Evolutionary conservation across 2,888 invertebrate genomes (phyloP).

Genomic region (Hydraecia micacea): DNA sequence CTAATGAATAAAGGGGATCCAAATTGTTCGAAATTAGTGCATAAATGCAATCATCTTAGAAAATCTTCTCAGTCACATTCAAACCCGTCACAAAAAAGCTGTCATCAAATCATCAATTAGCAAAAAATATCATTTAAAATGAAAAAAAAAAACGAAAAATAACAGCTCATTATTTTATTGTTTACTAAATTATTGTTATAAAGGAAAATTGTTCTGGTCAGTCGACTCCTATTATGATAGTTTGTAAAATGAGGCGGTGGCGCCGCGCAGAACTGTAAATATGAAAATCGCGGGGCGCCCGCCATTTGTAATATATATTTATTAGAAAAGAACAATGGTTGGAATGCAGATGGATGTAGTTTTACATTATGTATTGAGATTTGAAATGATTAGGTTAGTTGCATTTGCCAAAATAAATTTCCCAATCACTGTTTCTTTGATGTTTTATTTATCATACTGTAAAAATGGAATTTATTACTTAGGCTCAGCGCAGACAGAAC

Average conservation of each 20-base stretch:
- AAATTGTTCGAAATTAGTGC: background rate
- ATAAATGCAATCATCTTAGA: background rate
- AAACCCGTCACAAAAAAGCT: constrained; percentile 42
- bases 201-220: constrained; percentile 84
- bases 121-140: constrained; percentile 63
- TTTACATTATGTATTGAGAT: constrained; percentile 87
- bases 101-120: constrained; percentile 62
- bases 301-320: constrained; percentile 80
- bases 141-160: constrained; percentile 58
- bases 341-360: constrained; percentile 79
- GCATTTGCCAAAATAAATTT: constrained; percentile 90
- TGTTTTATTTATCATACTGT: constrained; percentile 59
- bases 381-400: constrained; percentile 87
- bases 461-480: background rate
- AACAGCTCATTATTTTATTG: constrained; percentile 74
- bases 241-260: constrained; percentile 75
- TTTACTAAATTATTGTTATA: constrained; percentile 80
- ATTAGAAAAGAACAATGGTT: constrained; percentile 75
- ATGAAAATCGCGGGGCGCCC: constrained; percentile 65
- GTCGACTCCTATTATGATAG: constrained; percentile 81
- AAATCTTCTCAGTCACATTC: constrained; percentile 31
- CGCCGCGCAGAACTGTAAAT: constrained; percentile 74
- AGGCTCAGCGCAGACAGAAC: no score
- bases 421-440: constrained; percentile 84
- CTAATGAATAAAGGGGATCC: background rate